These are phyloP conservation scores for Lethrus apterus DNA, from an alignment of 1,140 invertebrate genomes.

Conservation along the genomic window DNA sequence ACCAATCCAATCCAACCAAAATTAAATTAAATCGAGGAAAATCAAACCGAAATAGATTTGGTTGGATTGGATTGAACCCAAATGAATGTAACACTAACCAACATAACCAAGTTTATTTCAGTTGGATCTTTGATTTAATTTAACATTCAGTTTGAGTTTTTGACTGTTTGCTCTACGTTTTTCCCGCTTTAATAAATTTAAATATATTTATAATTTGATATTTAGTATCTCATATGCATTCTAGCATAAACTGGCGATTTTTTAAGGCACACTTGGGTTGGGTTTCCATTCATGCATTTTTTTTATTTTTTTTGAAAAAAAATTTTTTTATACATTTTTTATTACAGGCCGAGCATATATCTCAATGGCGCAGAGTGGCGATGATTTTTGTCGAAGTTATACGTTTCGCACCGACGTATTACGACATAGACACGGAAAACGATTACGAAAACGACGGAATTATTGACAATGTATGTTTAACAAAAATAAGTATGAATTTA, in stretches of 20 bases:
- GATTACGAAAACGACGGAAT: slow-evolving; percentile 4
- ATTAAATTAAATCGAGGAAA: no score
- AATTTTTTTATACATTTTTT: neutral
- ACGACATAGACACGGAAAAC: slow-evolving; percentile 16
- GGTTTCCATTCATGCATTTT: neutral
- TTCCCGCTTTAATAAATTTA: no score
- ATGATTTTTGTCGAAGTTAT: slow-evolving; percentile 37
- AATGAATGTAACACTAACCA: no score
- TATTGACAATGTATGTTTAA: neutral
- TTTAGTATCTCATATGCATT: no score
- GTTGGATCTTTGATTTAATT: no score
- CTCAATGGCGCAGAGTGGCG: slow-evolving; percentile 35
- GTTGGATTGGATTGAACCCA: no score
- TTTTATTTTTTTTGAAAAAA: neutral
- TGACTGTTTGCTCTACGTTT: no score
- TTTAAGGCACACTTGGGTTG: neutral
- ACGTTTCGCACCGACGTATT: slow-evolving; percentile 24
- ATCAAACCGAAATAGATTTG: no score
- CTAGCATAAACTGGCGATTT: neutral
- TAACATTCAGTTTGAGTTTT: no score
- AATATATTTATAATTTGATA: neutral
- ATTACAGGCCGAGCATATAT: slow-evolving; percentile 33
- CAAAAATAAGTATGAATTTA: neutral
- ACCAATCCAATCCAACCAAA: no score
- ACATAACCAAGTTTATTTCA: no score